These are phyloP conservation scores for Muscidifurax raptorellus DNA, from an alignment of 1,140 invertebrate genomes.

Conservation along the genomic window DNA sequence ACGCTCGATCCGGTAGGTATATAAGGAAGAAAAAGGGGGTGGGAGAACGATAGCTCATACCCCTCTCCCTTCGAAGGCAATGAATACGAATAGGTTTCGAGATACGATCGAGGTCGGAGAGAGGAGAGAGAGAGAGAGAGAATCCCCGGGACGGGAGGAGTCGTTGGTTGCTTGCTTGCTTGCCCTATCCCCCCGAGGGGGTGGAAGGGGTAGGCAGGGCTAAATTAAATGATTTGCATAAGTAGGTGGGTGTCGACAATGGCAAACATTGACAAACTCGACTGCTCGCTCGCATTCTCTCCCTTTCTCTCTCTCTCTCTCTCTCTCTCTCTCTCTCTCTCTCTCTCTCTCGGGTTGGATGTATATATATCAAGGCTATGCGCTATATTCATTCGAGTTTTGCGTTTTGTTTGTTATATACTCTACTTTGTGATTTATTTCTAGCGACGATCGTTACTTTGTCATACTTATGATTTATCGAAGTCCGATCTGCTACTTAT, in stretches of 20 bases:
- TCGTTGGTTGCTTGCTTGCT: background rate
- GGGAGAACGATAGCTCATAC: conserved; percentile 59
- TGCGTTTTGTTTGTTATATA: background rate
- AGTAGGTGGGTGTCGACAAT: conserved; percentile 77
- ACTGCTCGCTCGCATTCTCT: conserved; percentile 55
- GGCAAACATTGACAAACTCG: conserved; percentile 76
- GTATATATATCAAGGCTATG: too few species aligned
- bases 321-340: background rate
- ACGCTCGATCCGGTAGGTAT: conserved; percentile 11
- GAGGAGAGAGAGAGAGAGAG: conserved; percentile 6
- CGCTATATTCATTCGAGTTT: background rate
- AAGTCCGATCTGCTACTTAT: too few species aligned
- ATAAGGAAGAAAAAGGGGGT: conserved; percentile 33
- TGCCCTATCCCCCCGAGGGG: background rate
- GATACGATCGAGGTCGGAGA: conserved; percentile 71
- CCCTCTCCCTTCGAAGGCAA: conserved; percentile 68
- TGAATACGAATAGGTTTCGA: conserved; percentile 76
- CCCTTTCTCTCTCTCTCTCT: conserved; percentile 35
- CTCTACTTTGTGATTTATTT: background rate
- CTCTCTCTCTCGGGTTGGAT: background rate
- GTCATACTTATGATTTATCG: too few species aligned
- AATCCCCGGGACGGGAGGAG: conserved; percentile 40
- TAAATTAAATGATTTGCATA: conserved; percentile 78
- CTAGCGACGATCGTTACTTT: too few species aligned
- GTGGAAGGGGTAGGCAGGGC: conserved; percentile 61